These are phyloP conservation scores for Clarias gariepinus DNA, from an alignment of 2,113 vertebrate genomes.

Conservation along the genomic window DNA sequence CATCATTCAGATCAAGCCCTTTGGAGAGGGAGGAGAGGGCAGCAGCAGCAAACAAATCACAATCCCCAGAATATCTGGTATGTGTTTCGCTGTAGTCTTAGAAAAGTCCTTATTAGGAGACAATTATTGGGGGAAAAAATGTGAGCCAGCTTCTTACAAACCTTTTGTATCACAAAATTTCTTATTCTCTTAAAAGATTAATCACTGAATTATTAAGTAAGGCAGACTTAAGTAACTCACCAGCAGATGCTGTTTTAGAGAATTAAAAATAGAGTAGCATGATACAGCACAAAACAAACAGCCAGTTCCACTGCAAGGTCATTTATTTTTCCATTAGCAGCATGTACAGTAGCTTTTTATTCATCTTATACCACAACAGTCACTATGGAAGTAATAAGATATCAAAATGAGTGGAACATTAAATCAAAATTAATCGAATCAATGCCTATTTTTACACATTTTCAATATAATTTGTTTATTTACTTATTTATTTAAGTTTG, in stretches of 20 bases:
- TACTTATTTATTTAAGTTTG: no score
- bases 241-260: neutral
- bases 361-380: neutral
- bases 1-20: slow-evolving; percentile 90
- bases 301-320: neutral
- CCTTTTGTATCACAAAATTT: neutral
- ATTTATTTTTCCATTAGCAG: neutral
- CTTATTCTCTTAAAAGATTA: neutral
- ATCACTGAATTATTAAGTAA: slow-evolving; percentile 1
- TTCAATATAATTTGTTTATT: neutral
- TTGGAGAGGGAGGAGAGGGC: slow-evolving; percentile 95
- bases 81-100: slow-evolving; percentile 47
- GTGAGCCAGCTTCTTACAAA: neutral
- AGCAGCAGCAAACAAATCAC: slow-evolving; percentile 93
- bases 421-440: neutral
- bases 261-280: neutral
- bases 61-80: slow-evolving; percentile 86
- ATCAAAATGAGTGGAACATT: neutral
- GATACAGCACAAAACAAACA: neutral
- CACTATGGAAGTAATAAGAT: neutral
- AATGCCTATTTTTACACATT: neutral
- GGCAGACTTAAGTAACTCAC: neutral
- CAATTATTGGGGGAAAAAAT: neutral
- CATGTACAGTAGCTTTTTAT: neutral
- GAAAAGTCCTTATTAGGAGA: neutral